These are phyloP conservation scores for Stichopus chloronotus DNA, from an alignment of 35 echinoderm and acorn worm genomes.

Conservation along the genomic window DNA sequence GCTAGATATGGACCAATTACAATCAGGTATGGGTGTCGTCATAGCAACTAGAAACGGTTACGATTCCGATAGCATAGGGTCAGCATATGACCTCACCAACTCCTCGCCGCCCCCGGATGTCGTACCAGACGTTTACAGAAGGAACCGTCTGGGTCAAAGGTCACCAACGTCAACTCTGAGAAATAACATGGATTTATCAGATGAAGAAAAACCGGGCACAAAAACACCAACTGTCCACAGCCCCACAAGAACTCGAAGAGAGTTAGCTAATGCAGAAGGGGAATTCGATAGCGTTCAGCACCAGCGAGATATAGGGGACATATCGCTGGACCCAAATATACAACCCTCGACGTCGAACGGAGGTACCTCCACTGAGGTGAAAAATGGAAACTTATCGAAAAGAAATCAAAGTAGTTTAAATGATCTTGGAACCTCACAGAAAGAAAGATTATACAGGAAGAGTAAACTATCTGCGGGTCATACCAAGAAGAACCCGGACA, in stretches of 20 bases:
- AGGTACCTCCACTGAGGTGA: not conserved
- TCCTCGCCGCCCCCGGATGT: constrained; percentile 23
- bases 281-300: not conserved
- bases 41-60: not conserved
- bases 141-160: not conserved
- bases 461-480: not conserved
- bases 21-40: not conserved
- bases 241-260: not conserved
- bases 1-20: constrained; percentile 39
- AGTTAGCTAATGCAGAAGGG: not conserved
- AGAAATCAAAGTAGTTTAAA: not conserved
- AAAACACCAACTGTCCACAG: constrained; percentile 46
- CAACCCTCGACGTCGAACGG: constrained; percentile 4
- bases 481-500: not conserved
- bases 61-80: constrained; percentile 55
- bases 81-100: constrained; percentile 23
- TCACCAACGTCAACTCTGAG: constrained; percentile 48
- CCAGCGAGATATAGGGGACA: constrained; percentile 4
- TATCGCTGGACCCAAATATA: not conserved
- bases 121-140: constrained; percentile 26
- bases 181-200: constrained; percentile 41
- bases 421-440: constrained; percentile 41
- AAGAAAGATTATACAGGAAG: constrained; percentile 39
- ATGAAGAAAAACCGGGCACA: constrained; percentile 37
- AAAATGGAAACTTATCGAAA: not conserved